Evolutionary conservation across 1,140 invertebrate species (phyloP).

Genomic region (Brachionus manjavacas): DNA sequence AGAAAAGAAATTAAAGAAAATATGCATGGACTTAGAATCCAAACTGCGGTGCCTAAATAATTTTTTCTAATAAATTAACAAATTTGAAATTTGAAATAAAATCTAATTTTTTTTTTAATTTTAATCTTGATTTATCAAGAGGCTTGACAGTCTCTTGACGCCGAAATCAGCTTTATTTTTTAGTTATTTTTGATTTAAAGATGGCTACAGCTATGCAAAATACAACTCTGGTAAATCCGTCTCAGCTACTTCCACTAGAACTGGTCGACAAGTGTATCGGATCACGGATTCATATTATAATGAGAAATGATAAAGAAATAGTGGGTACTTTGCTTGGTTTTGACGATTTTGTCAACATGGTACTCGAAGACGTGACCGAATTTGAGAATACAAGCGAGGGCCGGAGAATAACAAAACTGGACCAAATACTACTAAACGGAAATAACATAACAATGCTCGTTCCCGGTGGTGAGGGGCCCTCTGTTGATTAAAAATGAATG

Average conservation of each 20-base stretch:
- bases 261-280: constrained; percentile 99
- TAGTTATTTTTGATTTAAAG: not conserved
- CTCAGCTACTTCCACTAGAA: constrained; percentile 62
- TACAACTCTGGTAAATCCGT: constrained; percentile 5
- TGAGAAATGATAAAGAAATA: constrained; percentile 99
- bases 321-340: constrained; percentile 94
- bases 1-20: constrained; percentile 26
- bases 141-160: not conserved
- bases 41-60: constrained; percentile 17
- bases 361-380: constrained; percentile 41
- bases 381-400: constrained; percentile 89
- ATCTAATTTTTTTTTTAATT: not conserved
- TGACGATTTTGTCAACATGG: constrained; percentile 87
- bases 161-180: not conserved
- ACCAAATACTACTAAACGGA: constrained; percentile 95
- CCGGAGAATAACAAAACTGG: constrained; percentile 86
- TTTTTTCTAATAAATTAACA: not conserved
- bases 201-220: constrained; percentile 11
- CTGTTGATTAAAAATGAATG: not conserved
- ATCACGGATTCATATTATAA: constrained; percentile 95
- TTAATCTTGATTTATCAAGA: not conserved
- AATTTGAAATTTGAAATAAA: not conserved
- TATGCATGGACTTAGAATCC: constrained; percentile 40
- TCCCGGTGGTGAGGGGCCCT: constrained; percentile 39
- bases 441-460: constrained; percentile 88